phyloP scores from a whole-genome alignment of 2,113 vertebrate species.

The Apodemus sylvaticus region DNA sequence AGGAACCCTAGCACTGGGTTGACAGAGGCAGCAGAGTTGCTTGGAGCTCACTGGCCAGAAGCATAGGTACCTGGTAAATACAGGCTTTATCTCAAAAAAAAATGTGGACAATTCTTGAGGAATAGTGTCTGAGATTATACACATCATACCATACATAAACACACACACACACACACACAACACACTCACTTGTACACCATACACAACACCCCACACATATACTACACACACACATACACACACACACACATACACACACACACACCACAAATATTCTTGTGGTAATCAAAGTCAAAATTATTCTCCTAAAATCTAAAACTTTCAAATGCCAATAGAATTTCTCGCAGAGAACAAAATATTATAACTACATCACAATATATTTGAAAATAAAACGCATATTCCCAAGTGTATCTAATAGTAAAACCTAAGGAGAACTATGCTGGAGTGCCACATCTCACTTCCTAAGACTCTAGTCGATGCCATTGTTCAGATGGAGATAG shows the following conservation, averaged over 20 bases:
- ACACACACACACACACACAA: not conserved
- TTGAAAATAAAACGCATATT: slow-evolving; percentile 1
- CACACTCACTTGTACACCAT: too few relatives aligned
- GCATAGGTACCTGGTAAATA: not conserved
- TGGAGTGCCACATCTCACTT: not conserved
- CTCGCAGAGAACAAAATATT: slow-evolving; percentile 24
- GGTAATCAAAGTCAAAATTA: slow-evolving; percentile 10
- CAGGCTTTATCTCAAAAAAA: not conserved
- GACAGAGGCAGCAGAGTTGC: not conserved
- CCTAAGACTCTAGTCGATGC: not conserved
- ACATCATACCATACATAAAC: not conserved
- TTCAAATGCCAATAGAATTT: slow-evolving; percentile 39
- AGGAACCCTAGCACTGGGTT: too few relatives aligned
- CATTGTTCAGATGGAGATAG: not conserved
- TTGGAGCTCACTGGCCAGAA: not conserved
- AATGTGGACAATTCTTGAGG: not conserved
- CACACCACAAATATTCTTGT: not conserved
- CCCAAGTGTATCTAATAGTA: not conserved
- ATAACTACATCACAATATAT: not conserved
- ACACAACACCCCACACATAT: too few relatives aligned
- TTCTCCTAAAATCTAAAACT: slow-evolving; percentile 44
- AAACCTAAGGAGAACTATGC: slow-evolving; percentile 1
- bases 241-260: not conserved
- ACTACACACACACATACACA: not conserved
- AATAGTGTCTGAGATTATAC: not conserved